Evolutionary conservation across 2,888 invertebrate species (phyloP).

Genomic region (Drosophila siamana): DNA sequence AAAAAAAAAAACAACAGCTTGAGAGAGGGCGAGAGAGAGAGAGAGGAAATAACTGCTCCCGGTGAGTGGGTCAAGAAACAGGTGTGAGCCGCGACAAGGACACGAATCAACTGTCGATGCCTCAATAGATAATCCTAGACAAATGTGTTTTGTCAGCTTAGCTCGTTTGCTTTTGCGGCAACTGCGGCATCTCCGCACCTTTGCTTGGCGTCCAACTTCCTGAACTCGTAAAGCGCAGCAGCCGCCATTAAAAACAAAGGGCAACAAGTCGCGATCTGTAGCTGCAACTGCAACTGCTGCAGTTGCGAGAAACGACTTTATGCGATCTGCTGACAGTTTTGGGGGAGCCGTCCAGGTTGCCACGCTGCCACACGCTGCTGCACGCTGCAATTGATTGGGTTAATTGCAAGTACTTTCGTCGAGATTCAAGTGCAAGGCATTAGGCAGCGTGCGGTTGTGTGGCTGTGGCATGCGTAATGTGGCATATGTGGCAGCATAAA

Average conservation of each 20-base stretch:
- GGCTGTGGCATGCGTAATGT: constrained; percentile 38
- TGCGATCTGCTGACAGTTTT: constrained; percentile 69
- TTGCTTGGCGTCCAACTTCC: constrained; percentile 66
- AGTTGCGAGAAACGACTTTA: constrained; percentile 69
- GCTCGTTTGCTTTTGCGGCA: not conserved
- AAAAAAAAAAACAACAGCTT: not conserved
- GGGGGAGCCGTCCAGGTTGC: constrained; percentile 1
- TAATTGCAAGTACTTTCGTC: constrained; percentile 43
- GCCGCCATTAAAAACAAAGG: constrained; percentile 24
- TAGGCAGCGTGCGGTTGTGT: constrained; percentile 32
- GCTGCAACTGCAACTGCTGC: constrained; percentile 18
- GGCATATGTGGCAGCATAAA: constrained; percentile 27
- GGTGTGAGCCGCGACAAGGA: constrained; percentile 28
- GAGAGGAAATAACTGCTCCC: constrained; percentile 27
- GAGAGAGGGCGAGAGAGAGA: constrained; percentile 37
- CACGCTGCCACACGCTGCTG: too few species aligned
- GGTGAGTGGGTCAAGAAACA: constrained; percentile 14
- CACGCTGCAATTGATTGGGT: constrained; percentile 58
- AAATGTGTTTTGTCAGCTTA: not conserved
- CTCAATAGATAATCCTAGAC: not conserved
- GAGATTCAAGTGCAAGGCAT: constrained; percentile 54
- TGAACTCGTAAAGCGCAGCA: constrained; percentile 66
- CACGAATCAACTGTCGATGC: not conserved
- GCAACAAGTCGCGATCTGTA: not conserved
- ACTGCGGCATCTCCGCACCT: not conserved